Percentiles rank a stretch among this genome's conserved stretches.
Evolutionary conservation across 2,888 invertebrate species (phyloP).

Genomic region (Melanophora roralis): DNA sequence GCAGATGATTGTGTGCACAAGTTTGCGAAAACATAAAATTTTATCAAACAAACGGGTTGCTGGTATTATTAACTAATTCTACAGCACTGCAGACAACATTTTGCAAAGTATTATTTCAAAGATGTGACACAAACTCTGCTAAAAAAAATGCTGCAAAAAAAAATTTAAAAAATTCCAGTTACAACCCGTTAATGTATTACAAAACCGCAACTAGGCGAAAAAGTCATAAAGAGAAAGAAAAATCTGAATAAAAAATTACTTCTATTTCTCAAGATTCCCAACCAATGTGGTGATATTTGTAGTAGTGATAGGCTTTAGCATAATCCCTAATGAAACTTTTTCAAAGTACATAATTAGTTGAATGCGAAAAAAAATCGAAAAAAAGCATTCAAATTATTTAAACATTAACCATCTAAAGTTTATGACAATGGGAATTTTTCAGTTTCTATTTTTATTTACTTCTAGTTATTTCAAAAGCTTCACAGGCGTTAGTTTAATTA

Average conservation of each 20-base stretch:
- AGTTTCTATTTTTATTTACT: conserved; percentile 11
- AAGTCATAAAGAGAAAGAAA: not conserved
- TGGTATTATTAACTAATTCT: conserved; percentile 17
- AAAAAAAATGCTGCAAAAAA: conserved; percentile 48
- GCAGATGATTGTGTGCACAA: conserved; percentile 25
- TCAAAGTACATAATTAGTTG: conserved; percentile 47
- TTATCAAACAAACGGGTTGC: conserved; percentile 46
- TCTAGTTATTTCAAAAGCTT: conserved; percentile 4
- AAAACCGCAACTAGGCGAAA: conserved; percentile 39
- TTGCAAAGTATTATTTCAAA: conserved; percentile 25
- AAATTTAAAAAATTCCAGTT: conserved; percentile 40
- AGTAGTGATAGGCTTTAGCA: not conserved
- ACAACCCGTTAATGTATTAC: conserved; percentile 49
- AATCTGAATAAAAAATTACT: not conserved
- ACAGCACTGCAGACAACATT: conserved; percentile 28
- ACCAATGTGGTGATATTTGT: conserved; percentile 23
- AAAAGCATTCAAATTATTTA: conserved; percentile 30
- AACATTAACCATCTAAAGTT: conserved; percentile 41
- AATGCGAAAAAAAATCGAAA: not conserved
- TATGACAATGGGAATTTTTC: conserved; percentile 39
- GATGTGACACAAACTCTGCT: conserved; percentile 45
- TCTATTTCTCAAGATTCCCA: conserved; percentile 33
- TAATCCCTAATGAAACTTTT: conserved; percentile 23
- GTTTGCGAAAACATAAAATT: not conserved
- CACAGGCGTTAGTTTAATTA: conserved; percentile 23